Percentiles rank a stretch among this genome's conserved stretches.
These are phyloP conservation scores for Mesocricetus auratus DNA, from an alignment of 2,113 vertebrate species.

Conservation along the genomic window DNA sequence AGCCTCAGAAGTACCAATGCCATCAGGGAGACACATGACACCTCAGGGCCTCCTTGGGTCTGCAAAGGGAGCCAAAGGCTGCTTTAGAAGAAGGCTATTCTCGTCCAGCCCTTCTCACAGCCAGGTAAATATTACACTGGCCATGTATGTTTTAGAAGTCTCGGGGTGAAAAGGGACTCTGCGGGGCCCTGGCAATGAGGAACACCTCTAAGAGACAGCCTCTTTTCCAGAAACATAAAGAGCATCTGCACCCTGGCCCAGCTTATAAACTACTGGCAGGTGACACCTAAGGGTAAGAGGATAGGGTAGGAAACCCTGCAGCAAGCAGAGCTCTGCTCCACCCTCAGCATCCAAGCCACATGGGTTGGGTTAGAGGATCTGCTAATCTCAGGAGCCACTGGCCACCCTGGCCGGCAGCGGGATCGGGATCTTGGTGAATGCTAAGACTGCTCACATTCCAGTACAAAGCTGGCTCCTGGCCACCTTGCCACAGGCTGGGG, in stretches of 20 bases:
- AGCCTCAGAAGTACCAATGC: constrained; percentile 72
- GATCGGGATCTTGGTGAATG: constrained; percentile 54
- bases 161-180: constrained; percentile 74
- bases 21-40: constrained; percentile 47
- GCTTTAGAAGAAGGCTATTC: constrained; percentile 67
- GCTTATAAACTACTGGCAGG: constrained; percentile 57
- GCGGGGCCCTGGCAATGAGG: constrained; percentile 43
- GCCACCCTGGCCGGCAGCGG: not conserved
- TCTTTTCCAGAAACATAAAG: constrained; percentile 62
- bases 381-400: not conserved
- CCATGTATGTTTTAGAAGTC: constrained; percentile 70
- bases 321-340: not conserved
- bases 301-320: no score
- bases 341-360: constrained; percentile 2
- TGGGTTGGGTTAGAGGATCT: constrained; percentile 31
- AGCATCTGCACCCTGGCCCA: constrained; percentile 8
- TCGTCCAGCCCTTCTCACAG: constrained; percentile 69
- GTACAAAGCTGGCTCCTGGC: constrained; percentile 55
- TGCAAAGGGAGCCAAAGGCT: not conserved
- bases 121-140: constrained; percentile 80
- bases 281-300: not conserved
- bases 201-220: constrained; percentile 19
- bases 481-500: constrained; percentile 36
- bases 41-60: not conserved
- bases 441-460: constrained; percentile 24